Base-by-base conservation (phyloP, 1,140 invertebrate species). In the Papilio glaucus region DNA sequence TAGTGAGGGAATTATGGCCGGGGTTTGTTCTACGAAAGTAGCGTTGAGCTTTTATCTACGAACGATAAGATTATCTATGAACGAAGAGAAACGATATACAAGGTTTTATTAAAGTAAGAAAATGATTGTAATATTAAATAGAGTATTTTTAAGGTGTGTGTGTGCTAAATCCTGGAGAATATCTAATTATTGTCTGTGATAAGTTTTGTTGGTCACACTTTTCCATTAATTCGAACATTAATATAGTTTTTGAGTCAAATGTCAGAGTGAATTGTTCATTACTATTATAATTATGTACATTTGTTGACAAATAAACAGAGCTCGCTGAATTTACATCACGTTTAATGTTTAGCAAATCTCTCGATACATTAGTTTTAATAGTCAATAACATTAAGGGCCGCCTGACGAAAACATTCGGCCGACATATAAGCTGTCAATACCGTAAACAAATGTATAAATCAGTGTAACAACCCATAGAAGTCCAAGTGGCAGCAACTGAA, bases 371-470 rank as follows among this genome's bases (percentile, higher is more conserved):
- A 26, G 8, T 5, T 26, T 15, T 42, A 21, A 37, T 57, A 24
- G 49, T 5, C 41, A 71, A 71, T 45, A 63, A 73, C 63, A 15
- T 65, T 13, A 21, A 49, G 65, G 15, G 42, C 18, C 39, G 24
- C 41, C 41, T 18, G 69, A 72, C 53, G 42, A 49, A 18, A 71
- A 72, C 39, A 69, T 72, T 63, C 49, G 60, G 38, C 49, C 38
- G 29, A 60, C 60, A 60, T 73, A 77, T 73, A 74, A 77, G 29
- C 75, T 82, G 83, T 85, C 85, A 84, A 84, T 82, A 81, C 77
- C 79, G 78, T 61, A 74, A 82, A 76, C 76, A 78, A 78, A 80
- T 78, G 78, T 79, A 85, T 90, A 88, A 85, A 88, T 86, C 85
- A 88, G 77, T 79, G 71, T 71, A 77, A 78, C 78, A 72, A 69